Conservation (phyloP, 1,140 invertebrate genomes). For the Drosophila auraria region DNA sequence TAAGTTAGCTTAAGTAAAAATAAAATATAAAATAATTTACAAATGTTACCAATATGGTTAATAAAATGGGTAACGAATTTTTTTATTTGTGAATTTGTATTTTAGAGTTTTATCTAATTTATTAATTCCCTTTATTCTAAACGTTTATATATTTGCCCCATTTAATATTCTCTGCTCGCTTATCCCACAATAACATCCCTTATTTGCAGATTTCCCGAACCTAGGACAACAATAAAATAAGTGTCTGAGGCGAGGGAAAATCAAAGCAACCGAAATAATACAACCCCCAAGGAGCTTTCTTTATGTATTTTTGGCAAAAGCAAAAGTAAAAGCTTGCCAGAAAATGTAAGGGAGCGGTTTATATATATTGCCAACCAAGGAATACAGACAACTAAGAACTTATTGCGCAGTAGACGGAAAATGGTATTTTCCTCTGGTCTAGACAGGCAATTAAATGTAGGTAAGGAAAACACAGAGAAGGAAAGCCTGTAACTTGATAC, state of each 20-base stretch:
- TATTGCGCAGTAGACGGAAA: conserved; percentile 65
- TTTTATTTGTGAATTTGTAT: too few species aligned
- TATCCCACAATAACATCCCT: conserved; percentile 10
- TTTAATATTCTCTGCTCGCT: background rate
- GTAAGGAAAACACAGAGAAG: background rate
- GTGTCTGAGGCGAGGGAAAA: conserved; percentile 39
- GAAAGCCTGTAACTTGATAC: background rate
- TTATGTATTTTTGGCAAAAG: conserved; percentile 11
- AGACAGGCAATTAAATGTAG: conserved; percentile 46
- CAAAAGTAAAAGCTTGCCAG: conserved; percentile 30
- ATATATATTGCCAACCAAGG: background rate
- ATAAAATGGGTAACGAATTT: too few species aligned
- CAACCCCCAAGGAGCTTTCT: conserved; percentile 57
- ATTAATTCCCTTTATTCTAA: too few species aligned
- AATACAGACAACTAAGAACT: conserved; percentile 52
- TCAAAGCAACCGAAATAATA: conserved; percentile 15
- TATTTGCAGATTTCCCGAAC: conserved; percentile 27
- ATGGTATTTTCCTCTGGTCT: conserved; percentile 41
- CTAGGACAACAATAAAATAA: conserved; percentile 61
- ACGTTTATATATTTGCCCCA: too few species aligned
- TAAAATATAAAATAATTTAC: background rate
- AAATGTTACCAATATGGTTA: too few species aligned
- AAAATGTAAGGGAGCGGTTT: background rate
- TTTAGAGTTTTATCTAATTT: too few species aligned
- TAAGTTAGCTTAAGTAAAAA: too few species aligned